A percentile compares a stretch with the other conserved stretches of the same genome.
phyloP scores from a whole-genome alignment of 2,113 vertebrate genomes.

The Neopipo cinnamomea region DNA sequence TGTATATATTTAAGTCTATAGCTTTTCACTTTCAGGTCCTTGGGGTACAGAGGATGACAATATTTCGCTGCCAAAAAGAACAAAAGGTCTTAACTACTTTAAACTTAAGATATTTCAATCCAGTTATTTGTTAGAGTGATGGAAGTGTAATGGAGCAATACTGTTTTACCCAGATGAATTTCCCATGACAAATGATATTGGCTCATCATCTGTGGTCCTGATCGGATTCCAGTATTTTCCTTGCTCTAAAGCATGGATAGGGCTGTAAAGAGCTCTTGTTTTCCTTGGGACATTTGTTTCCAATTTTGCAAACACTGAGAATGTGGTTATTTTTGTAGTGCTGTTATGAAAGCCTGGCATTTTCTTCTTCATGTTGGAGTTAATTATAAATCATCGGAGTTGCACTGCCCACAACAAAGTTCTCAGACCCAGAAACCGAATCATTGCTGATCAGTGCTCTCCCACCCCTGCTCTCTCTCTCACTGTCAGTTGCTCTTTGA shows the following conservation, averaged over 20 bases:
- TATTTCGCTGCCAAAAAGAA: slow-evolving; percentile 41
- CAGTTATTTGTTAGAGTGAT: slow-evolving; percentile 71
- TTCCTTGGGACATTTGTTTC: slow-evolving; percentile 88
- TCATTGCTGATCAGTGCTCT: slow-evolving; percentile 75
- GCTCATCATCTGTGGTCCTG: slow-evolving; percentile 81
- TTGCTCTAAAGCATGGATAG: slow-evolving; percentile 77
- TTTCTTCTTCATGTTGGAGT: slow-evolving; percentile 87
- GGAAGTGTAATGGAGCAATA: slow-evolving; percentile 74
- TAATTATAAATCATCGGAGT: slow-evolving; percentile 82
- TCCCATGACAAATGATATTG: slow-evolving; percentile 89
- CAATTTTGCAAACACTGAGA: slow-evolving; percentile 83
- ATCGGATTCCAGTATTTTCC: slow-evolving; percentile 76
- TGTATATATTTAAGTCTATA: not conserved
- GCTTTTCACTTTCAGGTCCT: slow-evolving; percentile 51
- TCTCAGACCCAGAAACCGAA: slow-evolving; percentile 81
- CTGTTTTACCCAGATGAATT: slow-evolving; percentile 83
- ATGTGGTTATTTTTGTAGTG: slow-evolving; percentile 84
- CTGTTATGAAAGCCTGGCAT: slow-evolving; percentile 88
- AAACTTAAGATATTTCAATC: slow-evolving; percentile 69
- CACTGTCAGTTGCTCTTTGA: slow-evolving; percentile 73
- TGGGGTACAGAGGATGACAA: slow-evolving; percentile 32
- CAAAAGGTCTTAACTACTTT: slow-evolving; percentile 65
- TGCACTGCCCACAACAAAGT: slow-evolving; percentile 82
- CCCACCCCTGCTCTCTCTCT: slow-evolving; percentile 71
- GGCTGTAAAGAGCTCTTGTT: slow-evolving; percentile 76